These are phyloP conservation scores for Lymantria monacha DNA, from an alignment of 2,888 invertebrate genomes.

Conservation along the genomic window DNA sequence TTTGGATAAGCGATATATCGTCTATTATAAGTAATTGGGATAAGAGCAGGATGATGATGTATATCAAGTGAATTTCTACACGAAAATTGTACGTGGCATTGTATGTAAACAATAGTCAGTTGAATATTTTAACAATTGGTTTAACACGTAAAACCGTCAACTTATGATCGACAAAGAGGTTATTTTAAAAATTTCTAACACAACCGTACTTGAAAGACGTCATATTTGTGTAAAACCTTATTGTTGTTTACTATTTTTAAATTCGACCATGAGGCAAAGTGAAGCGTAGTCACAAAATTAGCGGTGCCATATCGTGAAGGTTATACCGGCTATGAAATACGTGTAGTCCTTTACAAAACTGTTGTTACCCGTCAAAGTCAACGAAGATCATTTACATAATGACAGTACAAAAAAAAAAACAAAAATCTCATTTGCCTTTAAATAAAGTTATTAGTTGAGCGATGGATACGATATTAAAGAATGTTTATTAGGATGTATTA, in stretches of 20 bases:
- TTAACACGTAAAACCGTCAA: too few relatives aligned
- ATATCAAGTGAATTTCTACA: too few relatives aligned
- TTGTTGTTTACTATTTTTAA: conserved; percentile 19
- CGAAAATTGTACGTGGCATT: too few relatives aligned
- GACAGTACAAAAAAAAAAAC: neutral
- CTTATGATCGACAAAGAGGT: neutral
- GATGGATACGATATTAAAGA: too few relatives aligned
- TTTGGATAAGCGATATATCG: too few relatives aligned
- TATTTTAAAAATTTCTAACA: neutral
- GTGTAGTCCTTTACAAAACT: neutral
- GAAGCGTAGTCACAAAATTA: conserved; percentile 25
- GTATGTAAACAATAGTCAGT: too few relatives aligned
- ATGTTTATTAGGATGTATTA: too few relatives aligned
- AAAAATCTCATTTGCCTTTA: too few relatives aligned
- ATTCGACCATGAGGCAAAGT: conserved; percentile 19
- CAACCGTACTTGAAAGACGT: neutral
- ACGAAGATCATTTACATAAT: conserved; percentile 10
- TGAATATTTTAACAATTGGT: too few relatives aligned
- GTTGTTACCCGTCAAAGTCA: conserved; percentile 7
- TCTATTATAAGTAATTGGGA: too few relatives aligned
- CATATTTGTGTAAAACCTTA: neutral
- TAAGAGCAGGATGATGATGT: too few relatives aligned
- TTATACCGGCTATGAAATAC: conserved; percentile 14
- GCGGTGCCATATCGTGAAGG: conserved; percentile 28
- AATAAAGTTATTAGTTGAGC: too few relatives aligned